A percentile compares a stretch with the other conserved stretches of the same genome.
Conservation (phyloP, 1,140 invertebrate genomes). For the Chironomus striatipennis region DNA sequence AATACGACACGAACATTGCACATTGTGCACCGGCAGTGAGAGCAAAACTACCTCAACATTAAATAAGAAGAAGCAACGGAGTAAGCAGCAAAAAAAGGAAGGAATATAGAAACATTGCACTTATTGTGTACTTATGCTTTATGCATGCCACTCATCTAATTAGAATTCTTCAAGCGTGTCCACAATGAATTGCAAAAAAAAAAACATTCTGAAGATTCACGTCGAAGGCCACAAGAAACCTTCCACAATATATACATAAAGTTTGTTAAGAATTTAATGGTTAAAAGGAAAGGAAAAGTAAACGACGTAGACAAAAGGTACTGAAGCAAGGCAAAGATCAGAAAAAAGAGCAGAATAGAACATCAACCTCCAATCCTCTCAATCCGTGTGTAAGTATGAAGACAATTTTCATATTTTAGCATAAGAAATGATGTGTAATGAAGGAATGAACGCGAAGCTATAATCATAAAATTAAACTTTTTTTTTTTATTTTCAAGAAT, state of each 20-base stretch:
- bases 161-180: background rate
- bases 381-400: too few species aligned
- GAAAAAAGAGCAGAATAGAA: background rate
- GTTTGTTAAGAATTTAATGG: background rate
- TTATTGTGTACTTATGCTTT: slow-evolving; percentile 1
- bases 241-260: slow-evolving; percentile 2
- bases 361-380: background rate
- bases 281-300: slow-evolving; percentile 13
- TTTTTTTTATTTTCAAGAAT: background rate
- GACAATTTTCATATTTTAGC: slow-evolving; percentile 5
- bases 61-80: too few species aligned
- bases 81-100: too few species aligned
- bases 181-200: background rate
- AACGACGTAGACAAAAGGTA: background rate
- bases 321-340: too few species aligned
- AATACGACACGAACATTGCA: too few species aligned
- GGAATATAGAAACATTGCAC: background rate
- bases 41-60: too few species aligned
- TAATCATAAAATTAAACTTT: slow-evolving; percentile 11
- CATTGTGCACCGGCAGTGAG: too few species aligned
- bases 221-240: slow-evolving; percentile 8
- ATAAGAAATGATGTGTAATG: slow-evolving; percentile 7
- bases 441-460: background rate
- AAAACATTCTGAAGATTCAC: background rate
- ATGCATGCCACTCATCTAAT: slow-evolving; percentile 14